Conservation (phyloP, 1,140 invertebrate genomes). For the Brachionus koreanus region DNA sequence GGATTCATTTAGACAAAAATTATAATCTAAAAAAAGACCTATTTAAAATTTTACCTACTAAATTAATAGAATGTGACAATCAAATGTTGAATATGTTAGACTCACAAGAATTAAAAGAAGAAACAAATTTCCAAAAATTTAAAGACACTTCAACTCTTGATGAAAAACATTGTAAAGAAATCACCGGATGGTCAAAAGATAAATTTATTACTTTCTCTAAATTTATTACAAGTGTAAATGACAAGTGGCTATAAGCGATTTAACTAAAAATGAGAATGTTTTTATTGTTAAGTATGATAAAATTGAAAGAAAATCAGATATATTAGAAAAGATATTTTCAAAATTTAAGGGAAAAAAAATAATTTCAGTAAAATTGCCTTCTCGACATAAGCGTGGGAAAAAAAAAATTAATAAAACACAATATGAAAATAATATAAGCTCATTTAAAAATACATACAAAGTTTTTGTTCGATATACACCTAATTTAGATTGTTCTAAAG, state of each 20-base stretch:
- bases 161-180: background rate
- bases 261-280: background rate
- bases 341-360: background rate
- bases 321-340: background rate
- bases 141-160: background rate
- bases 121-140: background rate
- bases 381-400: background rate
- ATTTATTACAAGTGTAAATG: background rate
- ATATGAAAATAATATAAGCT: background rate
- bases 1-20: background rate
- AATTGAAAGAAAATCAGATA: background rate
- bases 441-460: conserved; percentile 1
- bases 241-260: background rate
- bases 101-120: background rate
- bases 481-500: background rate
- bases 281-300: background rate
- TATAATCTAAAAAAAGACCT: background rate
- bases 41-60: background rate
- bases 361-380: background rate
- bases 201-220: background rate
- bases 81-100: background rate
- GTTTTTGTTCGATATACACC: background rate
- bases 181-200: conserved; percentile 26
- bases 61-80: background rate
- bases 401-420: background rate